phyloP scores from a whole-genome alignment of 2,888 invertebrate genomes.

The Morpho achilles region DNA sequence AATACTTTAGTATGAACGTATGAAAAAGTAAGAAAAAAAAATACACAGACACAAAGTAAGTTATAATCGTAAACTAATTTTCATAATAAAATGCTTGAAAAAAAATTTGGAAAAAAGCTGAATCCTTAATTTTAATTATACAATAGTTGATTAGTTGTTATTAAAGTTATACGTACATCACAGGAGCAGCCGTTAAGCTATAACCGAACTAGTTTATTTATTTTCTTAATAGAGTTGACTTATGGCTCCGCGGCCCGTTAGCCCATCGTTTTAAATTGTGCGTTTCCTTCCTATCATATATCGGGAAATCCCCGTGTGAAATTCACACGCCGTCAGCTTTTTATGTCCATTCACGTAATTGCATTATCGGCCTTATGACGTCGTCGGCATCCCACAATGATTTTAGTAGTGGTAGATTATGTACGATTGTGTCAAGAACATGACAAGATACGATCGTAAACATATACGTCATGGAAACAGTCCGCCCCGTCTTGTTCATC shows the following conservation, averaged over 20 bases:
- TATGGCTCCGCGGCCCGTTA: conserved; percentile 9
- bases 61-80: no score
- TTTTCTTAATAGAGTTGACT: neutral
- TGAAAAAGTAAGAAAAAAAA: no score
- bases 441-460: conserved; percentile 2
- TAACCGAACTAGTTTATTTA: no score
- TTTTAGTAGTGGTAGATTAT: conserved; percentile 5
- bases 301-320: conserved; percentile 33
- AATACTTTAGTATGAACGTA: no score
- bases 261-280: conserved; percentile 5
- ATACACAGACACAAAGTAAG: no score
- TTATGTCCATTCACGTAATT: conserved; percentile 14
- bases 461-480: no score
- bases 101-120: no score
- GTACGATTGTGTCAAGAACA: conserved; percentile 7
- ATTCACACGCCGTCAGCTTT: conserved; percentile 28
- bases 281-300: conserved; percentile 23
- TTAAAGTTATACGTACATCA: no score
- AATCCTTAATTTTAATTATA: no score
- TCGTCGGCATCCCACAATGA: conserved; percentile 7
- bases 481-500: neutral
- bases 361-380: conserved; percentile 16
- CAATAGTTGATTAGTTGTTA: no score
- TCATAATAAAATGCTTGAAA: no score
- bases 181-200: no score